Evolutionary conservation across 2,797 vertebrate genomes (phyloP).

Genomic region (Streptopelia turtur): DNA sequence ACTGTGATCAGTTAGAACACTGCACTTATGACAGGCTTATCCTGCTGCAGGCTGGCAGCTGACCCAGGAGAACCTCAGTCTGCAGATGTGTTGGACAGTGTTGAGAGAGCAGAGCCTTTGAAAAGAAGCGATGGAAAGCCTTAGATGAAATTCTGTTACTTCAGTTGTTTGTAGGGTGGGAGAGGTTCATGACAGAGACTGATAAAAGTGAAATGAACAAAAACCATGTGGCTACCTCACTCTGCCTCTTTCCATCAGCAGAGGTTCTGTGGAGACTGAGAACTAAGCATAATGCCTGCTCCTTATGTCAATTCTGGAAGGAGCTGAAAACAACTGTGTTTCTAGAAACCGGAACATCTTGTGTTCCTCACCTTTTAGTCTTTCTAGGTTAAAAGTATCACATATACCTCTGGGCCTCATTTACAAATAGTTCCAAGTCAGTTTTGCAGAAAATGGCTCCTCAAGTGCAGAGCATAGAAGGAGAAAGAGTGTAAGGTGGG

Average conservation of each 20-base stretch:
- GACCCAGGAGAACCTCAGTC: not conserved
- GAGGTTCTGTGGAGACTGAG: not conserved
- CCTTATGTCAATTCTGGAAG: not conserved
- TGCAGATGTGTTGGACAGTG: not conserved
- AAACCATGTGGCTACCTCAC: conserved; percentile 16
- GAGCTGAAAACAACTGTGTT: not conserved
- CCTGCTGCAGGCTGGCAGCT: not conserved
- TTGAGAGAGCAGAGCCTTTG: conserved; percentile 17
- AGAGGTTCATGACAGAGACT: conserved; percentile 6
- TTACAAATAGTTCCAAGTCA: not conserved
- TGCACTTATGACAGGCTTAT: not conserved
- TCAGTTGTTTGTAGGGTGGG: conserved; percentile 26
- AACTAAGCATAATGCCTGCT: not conserved
- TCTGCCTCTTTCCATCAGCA: not conserved
- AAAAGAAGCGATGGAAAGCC: conserved; percentile 16
- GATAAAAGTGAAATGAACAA: conserved; percentile 53
- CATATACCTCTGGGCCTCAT: not conserved
- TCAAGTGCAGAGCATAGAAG: not conserved
- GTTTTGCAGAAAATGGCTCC: not conserved
- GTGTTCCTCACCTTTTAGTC: not conserved
- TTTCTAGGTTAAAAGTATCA: not conserved
- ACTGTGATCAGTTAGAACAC: not conserved
- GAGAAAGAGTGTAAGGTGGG: not conserved
- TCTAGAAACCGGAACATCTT: not conserved
- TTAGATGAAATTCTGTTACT: conserved; percentile 30